Evolutionary conservation across 2,113 vertebrate genomes (phyloP).

Genomic region (Psophia crepitans): DNA sequence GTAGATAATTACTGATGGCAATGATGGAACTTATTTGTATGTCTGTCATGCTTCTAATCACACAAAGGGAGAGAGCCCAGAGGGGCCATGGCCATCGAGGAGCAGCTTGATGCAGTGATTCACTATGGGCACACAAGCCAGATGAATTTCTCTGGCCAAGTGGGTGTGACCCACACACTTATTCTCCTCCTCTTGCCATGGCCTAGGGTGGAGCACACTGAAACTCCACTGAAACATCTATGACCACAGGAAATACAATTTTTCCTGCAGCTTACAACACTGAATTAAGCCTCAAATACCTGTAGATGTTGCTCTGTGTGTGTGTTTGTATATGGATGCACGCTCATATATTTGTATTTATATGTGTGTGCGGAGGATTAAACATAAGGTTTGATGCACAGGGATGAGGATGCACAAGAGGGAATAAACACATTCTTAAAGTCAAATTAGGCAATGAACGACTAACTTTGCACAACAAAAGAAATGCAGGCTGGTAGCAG

Average conservation of each 20-base stretch:
- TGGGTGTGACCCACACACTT: rapidly evolving
- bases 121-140: neutral
- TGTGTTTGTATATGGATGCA: neutral
- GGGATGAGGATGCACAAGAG: neutral
- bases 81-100: no score
- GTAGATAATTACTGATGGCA: neutral
- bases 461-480: neutral
- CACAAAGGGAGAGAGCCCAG: neutral
- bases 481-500: neutral
- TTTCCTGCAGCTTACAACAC: neutral
- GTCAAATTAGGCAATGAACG: neutral
- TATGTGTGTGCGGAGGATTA: neutral
- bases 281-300: neutral
- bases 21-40: neutral
- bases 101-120: neutral
- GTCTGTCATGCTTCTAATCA: neutral
- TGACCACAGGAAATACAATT: neutral
- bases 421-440: neutral
- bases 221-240: neutral
- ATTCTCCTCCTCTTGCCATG: neutral
- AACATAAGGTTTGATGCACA: neutral
- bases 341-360: neutral
- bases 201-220: neutral
- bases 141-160: neutral
- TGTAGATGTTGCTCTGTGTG: neutral